Conservation (phyloP, 2,113 vertebrate genomes). For the Mormoops blainvillei region DNA sequence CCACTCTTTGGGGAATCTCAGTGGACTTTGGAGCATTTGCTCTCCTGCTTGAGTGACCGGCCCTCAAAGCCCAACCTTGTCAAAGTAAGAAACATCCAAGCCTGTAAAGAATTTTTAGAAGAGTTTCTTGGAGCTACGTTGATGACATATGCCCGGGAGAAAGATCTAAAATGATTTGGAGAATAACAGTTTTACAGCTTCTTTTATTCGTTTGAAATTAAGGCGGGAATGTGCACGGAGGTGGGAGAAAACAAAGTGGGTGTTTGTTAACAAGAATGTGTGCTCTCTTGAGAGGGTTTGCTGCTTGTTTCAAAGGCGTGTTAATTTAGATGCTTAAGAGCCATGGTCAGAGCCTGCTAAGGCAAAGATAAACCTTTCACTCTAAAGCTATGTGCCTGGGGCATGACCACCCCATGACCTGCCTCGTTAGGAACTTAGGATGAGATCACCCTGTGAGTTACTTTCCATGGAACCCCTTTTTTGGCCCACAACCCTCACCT, state of each 20-base stretch:
- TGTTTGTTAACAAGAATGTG: background rate
- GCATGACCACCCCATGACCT: background rate
- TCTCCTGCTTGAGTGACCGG: background rate
- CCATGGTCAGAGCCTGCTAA: background rate
- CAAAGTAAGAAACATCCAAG: background rate
- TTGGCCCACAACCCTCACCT: background rate
- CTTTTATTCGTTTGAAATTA: background rate
- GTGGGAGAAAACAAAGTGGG: background rate
- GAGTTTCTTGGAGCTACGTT: background rate
- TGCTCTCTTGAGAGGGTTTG: background rate
- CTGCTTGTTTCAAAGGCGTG: background rate
- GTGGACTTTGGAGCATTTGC: background rate
- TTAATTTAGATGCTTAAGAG: background rate
- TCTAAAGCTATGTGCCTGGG: background rate
- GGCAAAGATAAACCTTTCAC: background rate
- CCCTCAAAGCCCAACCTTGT: background rate
- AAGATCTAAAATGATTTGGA: background rate
- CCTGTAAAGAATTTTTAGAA: background rate
- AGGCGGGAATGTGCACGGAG: background rate
- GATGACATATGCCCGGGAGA: background rate
- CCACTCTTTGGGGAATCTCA: background rate
- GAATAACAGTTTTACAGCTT: background rate
- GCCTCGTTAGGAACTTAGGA: background rate
- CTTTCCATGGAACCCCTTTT: background rate
- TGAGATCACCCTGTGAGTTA: background rate